These are phyloP conservation scores for Mixornis gularis DNA, from an alignment of 2,113 vertebrate species.

Conservation along the genomic window DNA sequence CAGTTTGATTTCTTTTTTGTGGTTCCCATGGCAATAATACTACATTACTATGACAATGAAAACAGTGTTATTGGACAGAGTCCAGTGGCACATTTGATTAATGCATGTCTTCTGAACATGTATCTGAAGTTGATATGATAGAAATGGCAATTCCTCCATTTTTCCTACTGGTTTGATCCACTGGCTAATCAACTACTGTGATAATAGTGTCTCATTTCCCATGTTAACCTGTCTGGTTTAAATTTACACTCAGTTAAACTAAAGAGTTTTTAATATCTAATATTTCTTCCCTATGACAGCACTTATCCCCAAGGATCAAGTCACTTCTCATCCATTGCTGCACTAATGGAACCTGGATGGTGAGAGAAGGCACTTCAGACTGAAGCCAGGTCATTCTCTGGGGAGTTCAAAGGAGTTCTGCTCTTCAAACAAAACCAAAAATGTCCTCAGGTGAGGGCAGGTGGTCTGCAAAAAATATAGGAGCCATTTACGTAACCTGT, in stretches of 20 bases:
- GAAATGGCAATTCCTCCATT: background rate
- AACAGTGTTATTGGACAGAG: background rate
- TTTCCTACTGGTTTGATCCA: background rate
- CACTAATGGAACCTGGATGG: background rate
- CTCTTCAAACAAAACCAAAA: background rate
- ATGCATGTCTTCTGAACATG: background rate
- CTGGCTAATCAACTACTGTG: background rate
- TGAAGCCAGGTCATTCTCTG: background rate
- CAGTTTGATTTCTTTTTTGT: background rate
- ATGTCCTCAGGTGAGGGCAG: background rate
- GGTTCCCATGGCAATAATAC: background rate
- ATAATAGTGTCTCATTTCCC: background rate
- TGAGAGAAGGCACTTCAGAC: background rate
- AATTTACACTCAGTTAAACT: constrained; percentile 19
- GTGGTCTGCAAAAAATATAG: background rate
- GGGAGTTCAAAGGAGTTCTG: background rate
- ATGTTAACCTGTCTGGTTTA: background rate
- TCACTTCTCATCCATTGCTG: background rate
- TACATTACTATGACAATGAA: background rate
- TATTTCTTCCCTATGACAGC: background rate
- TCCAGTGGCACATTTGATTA: background rate
- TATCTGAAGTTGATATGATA: background rate
- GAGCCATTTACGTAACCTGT: background rate
- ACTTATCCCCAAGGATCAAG: constrained; percentile 3
- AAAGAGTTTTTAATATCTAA: background rate